phyloP scores from a whole-genome alignment of 2,888 invertebrate species.

The Tetragnatha montana region DNA sequence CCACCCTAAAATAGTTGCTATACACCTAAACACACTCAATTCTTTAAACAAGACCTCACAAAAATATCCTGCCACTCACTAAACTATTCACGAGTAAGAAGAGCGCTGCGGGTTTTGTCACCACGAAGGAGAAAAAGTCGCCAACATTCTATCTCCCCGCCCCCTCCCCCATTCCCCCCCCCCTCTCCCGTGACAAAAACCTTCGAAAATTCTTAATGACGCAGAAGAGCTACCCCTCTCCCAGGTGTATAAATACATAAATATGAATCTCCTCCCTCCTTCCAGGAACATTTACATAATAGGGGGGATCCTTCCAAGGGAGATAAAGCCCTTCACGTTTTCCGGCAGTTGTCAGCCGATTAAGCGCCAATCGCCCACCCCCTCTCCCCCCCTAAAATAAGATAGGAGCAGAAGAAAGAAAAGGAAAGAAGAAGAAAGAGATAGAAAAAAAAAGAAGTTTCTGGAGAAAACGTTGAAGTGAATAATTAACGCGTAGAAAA shows the following conservation, averaged over 20 bases:
- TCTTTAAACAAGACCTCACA: too few species aligned
- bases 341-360: constrained; percentile 68
- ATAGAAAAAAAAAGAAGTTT: neutral
- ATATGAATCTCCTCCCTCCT: constrained; percentile 48
- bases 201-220: neutral
- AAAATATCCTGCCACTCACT: too few species aligned
- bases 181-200: neutral
- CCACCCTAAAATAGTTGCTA: too few species aligned
- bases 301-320: constrained; percentile 15
- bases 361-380: constrained; percentile 52
- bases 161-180: neutral
- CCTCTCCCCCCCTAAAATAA: neutral
- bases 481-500: constrained; percentile 63
- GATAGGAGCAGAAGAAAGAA: neutral
- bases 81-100: neutral
- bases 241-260: constrained; percentile 48
- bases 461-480: constrained; percentile 44
- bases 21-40: too few species aligned
- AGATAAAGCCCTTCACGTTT: constrained; percentile 40
- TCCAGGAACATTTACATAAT: constrained; percentile 51
- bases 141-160: neutral
- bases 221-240: constrained; percentile 3
- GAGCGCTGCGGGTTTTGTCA: neutral
- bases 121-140: neutral
- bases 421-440: neutral